Base-by-base conservation (phyloP, 2,888 invertebrate species). In the Trichogramma evanescens region DNA sequence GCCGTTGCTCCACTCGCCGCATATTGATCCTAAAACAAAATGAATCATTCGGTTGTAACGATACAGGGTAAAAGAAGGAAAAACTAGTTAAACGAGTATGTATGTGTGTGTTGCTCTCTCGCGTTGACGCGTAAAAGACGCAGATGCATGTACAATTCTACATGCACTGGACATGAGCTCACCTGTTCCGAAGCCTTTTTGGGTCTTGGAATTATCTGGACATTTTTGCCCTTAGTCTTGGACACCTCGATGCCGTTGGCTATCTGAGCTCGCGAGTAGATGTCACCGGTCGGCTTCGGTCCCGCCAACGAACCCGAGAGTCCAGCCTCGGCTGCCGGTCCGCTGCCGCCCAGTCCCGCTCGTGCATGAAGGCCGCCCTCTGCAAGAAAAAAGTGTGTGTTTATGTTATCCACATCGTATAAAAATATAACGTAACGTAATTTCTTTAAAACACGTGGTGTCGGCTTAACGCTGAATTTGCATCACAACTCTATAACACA, bases 281-380 rank as follows among this genome's bases (percentile, higher is more conserved):
- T 71, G 13, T 81, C 81, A 59, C 85, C 85, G 9, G 45, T 53
- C 0, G 63, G 63, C 38, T 48, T 40, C 1, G 59, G 53, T n/a
- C 59, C 75, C 51, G 68, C 68, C 1, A 76, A 43, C 8, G 51
- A 42, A 5, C 76, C 76, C 0, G 72, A 73, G 0, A 76, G 64
- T 7, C 75, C 74, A 8, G 76, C 74, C 2, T 64, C 69, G 1
- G 74, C 74, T 58, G 69, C 69, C 42, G 74, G 74, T 57, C 71
- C 66, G 10, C 71, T 72, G 48, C 69, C 66, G 1, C 75, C 74
- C 3, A 75, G 66, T n/a, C 74, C 73, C 0, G 76, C 76, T 50
- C 71, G 65, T 2, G 76, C 75, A 50, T 73, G 70, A 6, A 76
- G 64, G 41, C 74, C 73, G 9, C 76, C 76, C 4, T 67, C 72